phyloP scores from a whole-genome alignment of 2,888 invertebrate genomes.

The Anoncus sp. region DNA sequence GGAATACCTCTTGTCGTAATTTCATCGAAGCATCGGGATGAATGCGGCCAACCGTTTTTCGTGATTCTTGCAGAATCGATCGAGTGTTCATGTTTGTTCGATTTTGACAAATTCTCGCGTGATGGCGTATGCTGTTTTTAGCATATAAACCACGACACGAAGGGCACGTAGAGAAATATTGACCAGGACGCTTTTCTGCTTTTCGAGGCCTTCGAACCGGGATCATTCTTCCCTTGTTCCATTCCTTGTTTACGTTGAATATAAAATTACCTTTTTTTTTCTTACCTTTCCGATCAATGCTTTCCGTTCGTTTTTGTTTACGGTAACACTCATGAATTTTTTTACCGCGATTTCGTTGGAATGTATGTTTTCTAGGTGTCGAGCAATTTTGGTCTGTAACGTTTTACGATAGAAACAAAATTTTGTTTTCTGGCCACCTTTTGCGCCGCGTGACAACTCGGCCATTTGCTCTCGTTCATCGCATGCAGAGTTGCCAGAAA shows the following conservation, averaged over 20 bases:
- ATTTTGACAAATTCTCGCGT: conserved; percentile 30
- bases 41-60: conserved; percentile 45
- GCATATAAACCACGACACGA: conserved; percentile 65
- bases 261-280: conserved; percentile 65
- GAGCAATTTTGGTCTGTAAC: conserved; percentile 54
- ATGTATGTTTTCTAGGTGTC: conserved; percentile 45
- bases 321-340: conserved; percentile 48
- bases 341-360: conserved; percentile 41
- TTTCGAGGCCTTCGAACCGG: conserved; percentile 62
- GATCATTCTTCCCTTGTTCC: conserved; percentile 65
- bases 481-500: conserved; percentile 34
- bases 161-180: conserved; percentile 60
- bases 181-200: conserved; percentile 40
- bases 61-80: conserved; percentile 30
- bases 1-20: conserved; percentile 59
- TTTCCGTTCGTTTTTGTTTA: conserved; percentile 36
- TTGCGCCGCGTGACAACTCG: conserved; percentile 44
- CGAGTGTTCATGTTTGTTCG: conserved; percentile 11
- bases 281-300: conserved; percentile 57
- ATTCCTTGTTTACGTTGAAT: conserved; percentile 60
- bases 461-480: conserved; percentile 26
- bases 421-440: conserved; percentile 45
- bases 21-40: conserved; percentile 54
- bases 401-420: conserved; percentile 54
- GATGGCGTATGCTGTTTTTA: conserved; percentile 59